Conservation (phyloP, 2,888 invertebrate species). For the Sepiola atlantica region DNA sequence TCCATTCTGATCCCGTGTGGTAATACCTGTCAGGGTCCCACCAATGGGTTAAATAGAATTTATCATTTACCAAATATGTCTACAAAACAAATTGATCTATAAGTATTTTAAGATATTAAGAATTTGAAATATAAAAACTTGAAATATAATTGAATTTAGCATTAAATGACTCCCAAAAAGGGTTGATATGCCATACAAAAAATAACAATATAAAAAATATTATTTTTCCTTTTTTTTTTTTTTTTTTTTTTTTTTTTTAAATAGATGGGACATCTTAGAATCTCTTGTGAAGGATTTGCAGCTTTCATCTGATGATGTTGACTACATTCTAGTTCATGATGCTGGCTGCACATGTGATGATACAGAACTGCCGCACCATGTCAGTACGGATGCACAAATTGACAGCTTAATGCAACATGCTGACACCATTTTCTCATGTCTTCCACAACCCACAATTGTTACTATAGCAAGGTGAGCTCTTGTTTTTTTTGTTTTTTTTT, state of each 20-base stretch:
- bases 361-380: slow-evolving; percentile 86
- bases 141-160: no score
- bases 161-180: no score
- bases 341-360: slow-evolving; percentile 92
- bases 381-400: slow-evolving; percentile 83
- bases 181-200: no score
- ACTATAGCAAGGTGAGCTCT: slow-evolving; percentile 81
- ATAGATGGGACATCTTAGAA: background rate
- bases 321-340: slow-evolving; percentile 88
- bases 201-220: no score
- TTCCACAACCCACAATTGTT: slow-evolving; percentile 81
- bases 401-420: slow-evolving; percentile 78
- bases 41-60: no score
- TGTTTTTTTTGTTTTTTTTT: no score
- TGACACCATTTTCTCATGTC: slow-evolving; percentile 79
- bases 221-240: background rate
- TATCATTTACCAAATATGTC: no score
- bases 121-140: no score
- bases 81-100: no score
- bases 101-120: no score
- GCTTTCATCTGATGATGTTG: slow-evolving; percentile 51
- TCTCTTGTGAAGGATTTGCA: slow-evolving; percentile 7
- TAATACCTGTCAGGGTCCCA: no score
- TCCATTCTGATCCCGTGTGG: no score
- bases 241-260: background rate